Percentiles rank a stretch among this genome's conserved stretches.
Conservation (phyloP, 2,888 invertebrate species). For the Limnephilus marmoratus region DNA sequence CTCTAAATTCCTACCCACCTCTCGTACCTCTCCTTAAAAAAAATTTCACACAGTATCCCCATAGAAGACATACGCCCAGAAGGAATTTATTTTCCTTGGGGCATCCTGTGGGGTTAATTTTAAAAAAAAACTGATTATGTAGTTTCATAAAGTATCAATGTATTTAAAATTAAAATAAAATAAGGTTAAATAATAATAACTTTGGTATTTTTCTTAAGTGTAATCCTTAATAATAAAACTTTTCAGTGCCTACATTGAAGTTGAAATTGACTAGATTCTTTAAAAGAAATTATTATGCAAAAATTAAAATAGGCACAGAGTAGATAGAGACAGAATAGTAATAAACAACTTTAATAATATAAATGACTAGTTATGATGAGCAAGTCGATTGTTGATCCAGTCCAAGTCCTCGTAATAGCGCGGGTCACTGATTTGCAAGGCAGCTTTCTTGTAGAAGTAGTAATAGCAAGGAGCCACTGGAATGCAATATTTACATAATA, state of each 20-base stretch:
- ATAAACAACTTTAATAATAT: background rate
- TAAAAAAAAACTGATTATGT: no score
- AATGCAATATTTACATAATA: conserved; percentile 67
- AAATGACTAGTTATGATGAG: conserved; percentile 47
- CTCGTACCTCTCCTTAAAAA: no score
- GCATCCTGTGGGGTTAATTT: no score
- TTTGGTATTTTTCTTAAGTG: background rate
- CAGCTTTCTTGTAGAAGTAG: conserved; percentile 92
- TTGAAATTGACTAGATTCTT: background rate
- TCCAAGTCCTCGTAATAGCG: conserved; percentile 92
- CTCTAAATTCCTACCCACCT: no score
- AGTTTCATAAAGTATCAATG: no score
- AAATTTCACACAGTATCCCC: no score
- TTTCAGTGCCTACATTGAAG: background rate
- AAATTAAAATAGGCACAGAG: background rate
- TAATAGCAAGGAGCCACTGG: conserved; percentile 92
- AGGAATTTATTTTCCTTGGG: no score
- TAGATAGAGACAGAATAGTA: background rate
- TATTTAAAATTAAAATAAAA: background rate
- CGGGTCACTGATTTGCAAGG: conserved; percentile 91
- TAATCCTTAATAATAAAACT: background rate
- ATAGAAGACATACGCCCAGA: no score
- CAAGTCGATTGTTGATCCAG: conserved; percentile 82
- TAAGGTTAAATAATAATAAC: background rate
- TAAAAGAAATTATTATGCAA: background rate